Conservation (phyloP, 2,113 vertebrate genomes). For the Galbula dea region DNA sequence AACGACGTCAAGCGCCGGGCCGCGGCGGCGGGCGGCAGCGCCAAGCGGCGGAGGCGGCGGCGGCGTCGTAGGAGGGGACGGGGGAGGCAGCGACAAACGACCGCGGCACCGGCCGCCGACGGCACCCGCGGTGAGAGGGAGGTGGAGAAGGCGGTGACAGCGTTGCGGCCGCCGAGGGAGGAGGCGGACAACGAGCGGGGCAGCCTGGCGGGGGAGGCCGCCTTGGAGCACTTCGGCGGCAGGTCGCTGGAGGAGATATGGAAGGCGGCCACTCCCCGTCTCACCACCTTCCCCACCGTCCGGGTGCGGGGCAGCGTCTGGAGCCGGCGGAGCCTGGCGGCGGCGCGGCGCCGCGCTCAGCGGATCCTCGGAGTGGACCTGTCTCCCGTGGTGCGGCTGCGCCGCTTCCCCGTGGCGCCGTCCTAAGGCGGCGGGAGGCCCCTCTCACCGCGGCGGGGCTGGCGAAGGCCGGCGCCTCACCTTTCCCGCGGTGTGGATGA, state of each 20-base stretch:
- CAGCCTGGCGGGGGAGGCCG: background rate
- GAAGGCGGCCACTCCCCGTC: conserved; percentile 70
- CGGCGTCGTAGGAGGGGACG: conserved; percentile 3
- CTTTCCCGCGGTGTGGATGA: background rate
- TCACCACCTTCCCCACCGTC: conserved; percentile 72
- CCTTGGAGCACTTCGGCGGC: conserved; percentile 35
- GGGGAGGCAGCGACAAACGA: background rate
- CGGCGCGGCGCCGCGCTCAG: conserved; percentile 63
- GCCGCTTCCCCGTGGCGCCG: conserved; percentile 67
- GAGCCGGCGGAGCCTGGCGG: conserved; percentile 69
- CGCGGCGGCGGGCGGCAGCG: background rate
- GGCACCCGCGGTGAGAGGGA: background rate
- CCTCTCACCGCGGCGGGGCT: background rate
- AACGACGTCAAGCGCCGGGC: conserved; percentile 50
- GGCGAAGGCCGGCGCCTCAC: background rate
- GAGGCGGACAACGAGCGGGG: background rate
- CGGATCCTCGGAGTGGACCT: conserved; percentile 74
- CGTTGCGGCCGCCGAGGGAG: background rate
- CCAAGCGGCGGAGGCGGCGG: background rate
- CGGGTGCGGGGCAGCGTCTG: conserved; percentile 73
- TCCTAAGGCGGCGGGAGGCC: conserved; percentile 20
- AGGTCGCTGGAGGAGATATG: conserved; percentile 74
- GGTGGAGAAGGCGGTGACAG: background rate
- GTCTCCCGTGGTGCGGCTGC: conserved; percentile 73
- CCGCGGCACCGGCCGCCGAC: background rate